Percentiles rank a stretch among this genome's conserved stretches.
These are phyloP conservation scores for Aricia agestis DNA, from an alignment of 1,140 invertebrate genomes.

Conservation along the genomic window DNA sequence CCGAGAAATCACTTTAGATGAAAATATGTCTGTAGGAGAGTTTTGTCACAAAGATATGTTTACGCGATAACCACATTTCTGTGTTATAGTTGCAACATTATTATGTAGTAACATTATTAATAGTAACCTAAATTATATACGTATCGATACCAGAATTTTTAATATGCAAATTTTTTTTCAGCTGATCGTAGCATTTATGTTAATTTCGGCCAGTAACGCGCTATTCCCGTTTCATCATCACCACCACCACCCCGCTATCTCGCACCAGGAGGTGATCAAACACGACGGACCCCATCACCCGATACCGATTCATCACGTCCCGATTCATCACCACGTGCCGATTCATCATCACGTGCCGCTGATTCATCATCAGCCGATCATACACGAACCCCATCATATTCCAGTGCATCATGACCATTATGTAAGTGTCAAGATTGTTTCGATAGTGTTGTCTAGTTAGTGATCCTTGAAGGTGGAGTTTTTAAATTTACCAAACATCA, in stretches of 20 bases:
- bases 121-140: too few species aligned
- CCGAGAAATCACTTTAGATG: too few species aligned
- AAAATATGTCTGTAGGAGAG: too few species aligned
- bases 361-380: slow-evolving; percentile 29
- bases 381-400: slow-evolving; percentile 36
- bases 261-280: slow-evolving; percentile 57
- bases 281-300: slow-evolving; percentile 52
- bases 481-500: too few species aligned
- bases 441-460: too few species aligned
- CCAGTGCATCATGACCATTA: slow-evolving; percentile 61
- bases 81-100: too few species aligned
- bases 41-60: too few species aligned
- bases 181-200: slow-evolving; percentile 40
- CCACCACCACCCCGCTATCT: slow-evolving; percentile 57
- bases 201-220: slow-evolving; percentile 52
- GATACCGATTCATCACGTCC: slow-evolving; percentile 39
- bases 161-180: slow-evolving; percentile 43
- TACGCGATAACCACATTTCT: too few species aligned
- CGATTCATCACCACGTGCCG: slow-evolving; percentile 41
- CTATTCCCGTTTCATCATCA: slow-evolving; percentile 58
- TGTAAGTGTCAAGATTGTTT: slow-evolving; percentile 41
- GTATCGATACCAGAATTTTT: too few species aligned
- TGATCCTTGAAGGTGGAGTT: too few species aligned
- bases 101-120: too few species aligned
- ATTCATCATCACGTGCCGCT: slow-evolving; percentile 37